Base-by-base conservation (phyloP, 2,797 vertebrate species). In the Geotria australis region DNA sequence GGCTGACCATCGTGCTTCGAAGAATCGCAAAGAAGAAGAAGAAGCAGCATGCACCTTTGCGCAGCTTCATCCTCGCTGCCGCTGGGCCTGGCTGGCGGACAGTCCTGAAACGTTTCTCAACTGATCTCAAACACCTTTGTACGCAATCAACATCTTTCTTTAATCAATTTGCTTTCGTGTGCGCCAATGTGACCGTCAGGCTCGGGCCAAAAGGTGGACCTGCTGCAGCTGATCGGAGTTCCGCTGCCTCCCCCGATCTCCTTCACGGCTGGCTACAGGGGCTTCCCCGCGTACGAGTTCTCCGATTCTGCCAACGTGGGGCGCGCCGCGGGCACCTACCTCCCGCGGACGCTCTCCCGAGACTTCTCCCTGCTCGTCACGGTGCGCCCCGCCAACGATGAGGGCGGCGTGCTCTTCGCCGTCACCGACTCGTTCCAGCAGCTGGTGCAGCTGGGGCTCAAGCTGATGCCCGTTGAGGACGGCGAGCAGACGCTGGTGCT, bases 271-370 rank as follows among this genome's bases (percentile, higher is more conserved):
- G 88, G 89, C 53, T 85, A 85, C 1, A 81, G 82, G 63, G 88
- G 85, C 3, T 88, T 81, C 66, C 83, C 88, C 0, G 88, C 88
- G 4, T 95, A 93, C 69, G 85, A 74, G 68, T 89, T 96, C 1
- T 78, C 76, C 9, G 75, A 75, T 0, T 76, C 74, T 0, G 81
- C 85, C 62, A 91, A 85, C 46, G 79, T 96, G 0, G 89, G 84
- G 47, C 79, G 89, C 4, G 68, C 93, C 8, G 78, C 83, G 5
- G 77, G 74, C 51, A 79, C 79, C 0, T 78, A 91, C 63, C 67
- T 89, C 47, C 81, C 83, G 0, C 67, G 75, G 3, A 77, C 76
- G 0, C 93, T 94, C 72, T 79, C 79, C 63, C 68, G 64, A 1
- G 77, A 94, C 66, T 95, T 95, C 0, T 74, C 83, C 48, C 47